Conservation (phyloP, 2,113 vertebrate species). For the Gopherus flavomarginatus region DNA sequence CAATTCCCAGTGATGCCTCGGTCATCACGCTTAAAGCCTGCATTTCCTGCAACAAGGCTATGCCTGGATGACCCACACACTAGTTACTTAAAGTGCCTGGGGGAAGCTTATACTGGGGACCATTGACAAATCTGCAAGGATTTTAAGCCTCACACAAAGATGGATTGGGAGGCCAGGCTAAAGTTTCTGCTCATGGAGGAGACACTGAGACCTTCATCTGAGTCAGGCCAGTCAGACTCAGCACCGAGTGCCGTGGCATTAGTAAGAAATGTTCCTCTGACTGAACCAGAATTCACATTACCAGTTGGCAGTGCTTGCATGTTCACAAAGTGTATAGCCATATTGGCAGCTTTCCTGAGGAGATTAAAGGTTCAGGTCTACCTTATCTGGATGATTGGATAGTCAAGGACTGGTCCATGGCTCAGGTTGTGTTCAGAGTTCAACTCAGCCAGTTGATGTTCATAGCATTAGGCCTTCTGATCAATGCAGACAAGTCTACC, state of each 20-base stretch:
- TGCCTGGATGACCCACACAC: neutral
- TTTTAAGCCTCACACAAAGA: neutral
- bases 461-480: too few species aligned
- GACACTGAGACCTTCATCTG: neutral
- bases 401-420: too few species aligned
- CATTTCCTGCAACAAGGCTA: neutral
- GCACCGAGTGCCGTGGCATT: neutral
- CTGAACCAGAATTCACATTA: neutral
- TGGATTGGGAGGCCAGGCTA: neutral
- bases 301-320: too few species aligned
- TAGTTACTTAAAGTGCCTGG: neutral
- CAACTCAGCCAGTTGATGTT: too few species aligned
- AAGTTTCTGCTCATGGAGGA: neutral
- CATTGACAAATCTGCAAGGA: neutral
- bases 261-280: neutral
- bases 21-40: neutral
- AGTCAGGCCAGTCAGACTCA: neutral
- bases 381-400: too few species aligned
- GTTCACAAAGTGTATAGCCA: too few species aligned
- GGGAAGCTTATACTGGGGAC: neutral
- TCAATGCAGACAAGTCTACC: too few species aligned
- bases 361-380: too few species aligned
- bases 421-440: too few species aligned
- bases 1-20: neutral
- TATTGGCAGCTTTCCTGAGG: too few species aligned